Percentiles rank a stretch among this genome's conserved stretches.
Evolutionary conservation across 2,113 vertebrate genomes (phyloP).

Genomic region (Xiphophorus maculatus): DNA sequence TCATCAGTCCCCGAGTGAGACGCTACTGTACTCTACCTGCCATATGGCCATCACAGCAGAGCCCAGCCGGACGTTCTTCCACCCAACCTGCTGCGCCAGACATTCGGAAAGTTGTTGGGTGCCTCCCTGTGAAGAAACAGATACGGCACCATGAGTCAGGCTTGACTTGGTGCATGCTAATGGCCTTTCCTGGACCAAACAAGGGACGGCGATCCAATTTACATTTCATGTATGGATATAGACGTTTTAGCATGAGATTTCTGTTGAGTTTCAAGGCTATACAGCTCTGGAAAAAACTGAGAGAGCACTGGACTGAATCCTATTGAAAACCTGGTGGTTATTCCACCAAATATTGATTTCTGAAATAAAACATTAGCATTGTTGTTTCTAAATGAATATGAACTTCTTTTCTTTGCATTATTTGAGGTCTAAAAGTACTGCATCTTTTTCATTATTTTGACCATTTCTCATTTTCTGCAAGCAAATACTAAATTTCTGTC

Average conservation of each 20-base stretch:
- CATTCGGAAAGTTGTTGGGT: constrained; percentile 78
- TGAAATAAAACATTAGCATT: too few relatives aligned
- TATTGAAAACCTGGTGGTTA: too few relatives aligned
- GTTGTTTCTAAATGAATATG: too few relatives aligned
- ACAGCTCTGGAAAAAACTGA: too few relatives aligned
- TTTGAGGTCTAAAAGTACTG: too few relatives aligned
- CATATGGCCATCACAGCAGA: constrained; percentile 78
- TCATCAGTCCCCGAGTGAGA: constrained; percentile 69
- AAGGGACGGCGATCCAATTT: background rate
- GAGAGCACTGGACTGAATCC: too few relatives aligned
- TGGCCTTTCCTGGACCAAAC: background rate
- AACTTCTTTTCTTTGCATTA: too few relatives aligned
- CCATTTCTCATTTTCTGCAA: too few relatives aligned
- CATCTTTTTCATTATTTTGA: too few relatives aligned
- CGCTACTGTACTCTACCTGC: constrained; percentile 77
- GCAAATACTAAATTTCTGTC: too few relatives aligned
- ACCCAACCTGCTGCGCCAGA: constrained; percentile 73
- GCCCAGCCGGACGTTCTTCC: constrained; percentile 70
- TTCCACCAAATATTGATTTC: too few relatives aligned
- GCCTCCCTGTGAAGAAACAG: constrained; percentile 79
- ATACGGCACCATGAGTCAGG: constrained; percentile 38
- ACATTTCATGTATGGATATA: background rate
- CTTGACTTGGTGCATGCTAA: background rate
- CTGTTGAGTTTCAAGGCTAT: background rate
- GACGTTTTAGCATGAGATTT: background rate